Conservation (phyloP, 2,113 vertebrate genomes). For the human (Homo sapiens) region DNA sequence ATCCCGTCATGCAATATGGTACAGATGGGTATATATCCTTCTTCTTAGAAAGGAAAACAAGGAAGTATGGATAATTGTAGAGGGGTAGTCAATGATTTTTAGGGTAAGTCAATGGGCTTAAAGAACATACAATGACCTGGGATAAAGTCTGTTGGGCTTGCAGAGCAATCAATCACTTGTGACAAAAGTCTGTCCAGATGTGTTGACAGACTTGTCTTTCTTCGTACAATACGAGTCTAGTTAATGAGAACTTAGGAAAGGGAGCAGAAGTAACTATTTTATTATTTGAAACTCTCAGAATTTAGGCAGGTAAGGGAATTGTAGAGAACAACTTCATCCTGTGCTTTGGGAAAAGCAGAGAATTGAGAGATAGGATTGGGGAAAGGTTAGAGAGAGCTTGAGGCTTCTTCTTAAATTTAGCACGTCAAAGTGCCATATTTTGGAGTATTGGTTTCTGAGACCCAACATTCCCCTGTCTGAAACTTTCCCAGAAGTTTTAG, state of each 20-base stretch:
- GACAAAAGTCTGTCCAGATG: background rate
- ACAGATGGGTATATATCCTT: background rate
- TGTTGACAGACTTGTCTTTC: background rate
- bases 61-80: background rate
- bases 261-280: background rate
- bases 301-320: background rate
- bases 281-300: background rate
- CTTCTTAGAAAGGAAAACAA: background rate
- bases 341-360: background rate
- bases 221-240: background rate
- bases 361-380: background rate
- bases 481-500: background rate
- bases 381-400: background rate
- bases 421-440: background rate
- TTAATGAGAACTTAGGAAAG: background rate
- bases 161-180: background rate
- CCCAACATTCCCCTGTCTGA: background rate
- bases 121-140: background rate
- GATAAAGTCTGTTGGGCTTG: background rate
- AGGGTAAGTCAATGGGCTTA: background rate
- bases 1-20: background rate
- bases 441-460: background rate
- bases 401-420: background rate
- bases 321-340: background rate
- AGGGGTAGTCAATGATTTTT: background rate